A percentile compares a stretch with the other conserved stretches of the same genome.
These are phyloP conservation scores for Alouatta palliata DNA, from an alignment of 2,113 vertebrate genomes.

Conservation along the genomic window DNA sequence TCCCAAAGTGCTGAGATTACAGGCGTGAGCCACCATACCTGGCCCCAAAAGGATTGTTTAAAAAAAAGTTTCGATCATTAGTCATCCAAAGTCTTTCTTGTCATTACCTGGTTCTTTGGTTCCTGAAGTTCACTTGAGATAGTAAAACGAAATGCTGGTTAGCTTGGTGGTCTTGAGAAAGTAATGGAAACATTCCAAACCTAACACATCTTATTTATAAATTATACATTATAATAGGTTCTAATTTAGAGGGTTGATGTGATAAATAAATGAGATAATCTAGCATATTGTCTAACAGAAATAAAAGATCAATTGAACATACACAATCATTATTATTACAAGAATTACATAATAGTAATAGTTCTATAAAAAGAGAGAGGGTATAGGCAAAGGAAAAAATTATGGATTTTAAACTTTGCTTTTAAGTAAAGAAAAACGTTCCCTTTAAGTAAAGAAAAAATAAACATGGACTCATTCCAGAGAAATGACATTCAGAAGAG, in stretches of 20 bases:
- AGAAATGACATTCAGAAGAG: neutral
- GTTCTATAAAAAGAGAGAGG: neutral
- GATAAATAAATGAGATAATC: neutral
- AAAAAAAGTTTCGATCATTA: neutral
- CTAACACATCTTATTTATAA: neutral
- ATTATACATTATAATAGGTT: neutral
- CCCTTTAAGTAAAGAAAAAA: neutral
- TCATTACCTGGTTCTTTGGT: neutral
- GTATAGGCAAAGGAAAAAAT: neutral
- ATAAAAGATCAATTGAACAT: neutral
- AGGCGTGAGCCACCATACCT: too few species aligned
- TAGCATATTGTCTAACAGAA: neutral
- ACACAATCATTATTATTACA: neutral
- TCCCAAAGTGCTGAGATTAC: too few species aligned
- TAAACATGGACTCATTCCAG: neutral
- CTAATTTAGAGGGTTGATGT: neutral
- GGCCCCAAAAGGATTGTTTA: neutral
- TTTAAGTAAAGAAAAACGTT: neutral
- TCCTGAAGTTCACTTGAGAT: neutral
- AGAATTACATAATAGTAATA: neutral
- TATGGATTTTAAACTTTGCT: slow-evolving; percentile 21
- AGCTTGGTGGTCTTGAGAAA: neutral
- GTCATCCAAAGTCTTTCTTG: neutral
- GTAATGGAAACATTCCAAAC: neutral
- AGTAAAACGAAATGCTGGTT: neutral